Percentiles rank a stretch among this genome's conserved stretches.
phyloP scores from a whole-genome alignment of 1,140 invertebrate species.

The Chlorops oryzae region DNA sequence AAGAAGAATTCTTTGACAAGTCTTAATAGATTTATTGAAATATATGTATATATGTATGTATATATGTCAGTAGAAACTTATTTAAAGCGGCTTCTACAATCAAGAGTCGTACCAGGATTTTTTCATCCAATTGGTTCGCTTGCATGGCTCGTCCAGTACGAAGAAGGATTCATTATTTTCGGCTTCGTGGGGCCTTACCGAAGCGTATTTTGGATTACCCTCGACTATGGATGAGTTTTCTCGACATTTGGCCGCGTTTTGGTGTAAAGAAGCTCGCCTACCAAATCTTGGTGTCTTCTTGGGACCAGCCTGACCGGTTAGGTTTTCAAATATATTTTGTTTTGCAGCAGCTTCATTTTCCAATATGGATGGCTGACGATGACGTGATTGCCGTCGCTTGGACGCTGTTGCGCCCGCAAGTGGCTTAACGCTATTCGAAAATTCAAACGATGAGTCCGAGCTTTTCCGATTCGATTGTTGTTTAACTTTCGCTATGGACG shows the following conservation, averaged over 20 bases:
- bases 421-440: slow-evolving; percentile 1
- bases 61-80: too few species aligned
- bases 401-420: slow-evolving; percentile 16
- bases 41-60: too few species aligned
- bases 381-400: slow-evolving; percentile 27
- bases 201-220: slow-evolving; percentile 40
- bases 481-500: too few species aligned
- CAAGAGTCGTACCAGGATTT: slow-evolving; percentile 44
- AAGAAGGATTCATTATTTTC: slow-evolving; percentile 31
- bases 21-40: too few species aligned
- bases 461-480: slow-evolving; percentile 25
- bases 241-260: slow-evolving; percentile 31
- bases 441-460: slow-evolving; percentile 30
- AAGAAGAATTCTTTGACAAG: too few species aligned
- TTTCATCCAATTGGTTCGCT: slow-evolving; percentile 44
- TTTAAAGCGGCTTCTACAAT: neutral
- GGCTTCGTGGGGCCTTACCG: slow-evolving; percentile 20
- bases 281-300: slow-evolving; percentile 37
- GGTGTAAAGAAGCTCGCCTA: slow-evolving; percentile 32
- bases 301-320: slow-evolving; percentile 17
- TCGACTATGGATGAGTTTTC: slow-evolving; percentile 40
- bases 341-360: neutral
- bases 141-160: slow-evolving; percentile 39
- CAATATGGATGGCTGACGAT: slow-evolving; percentile 12
- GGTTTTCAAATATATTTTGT: slow-evolving; percentile 25